Evolutionary conservation across 2,797 vertebrate species (phyloP), one percentile per base, ranked within the genome.

Genomic region (Percopsis omiscomaycus): DNA sequence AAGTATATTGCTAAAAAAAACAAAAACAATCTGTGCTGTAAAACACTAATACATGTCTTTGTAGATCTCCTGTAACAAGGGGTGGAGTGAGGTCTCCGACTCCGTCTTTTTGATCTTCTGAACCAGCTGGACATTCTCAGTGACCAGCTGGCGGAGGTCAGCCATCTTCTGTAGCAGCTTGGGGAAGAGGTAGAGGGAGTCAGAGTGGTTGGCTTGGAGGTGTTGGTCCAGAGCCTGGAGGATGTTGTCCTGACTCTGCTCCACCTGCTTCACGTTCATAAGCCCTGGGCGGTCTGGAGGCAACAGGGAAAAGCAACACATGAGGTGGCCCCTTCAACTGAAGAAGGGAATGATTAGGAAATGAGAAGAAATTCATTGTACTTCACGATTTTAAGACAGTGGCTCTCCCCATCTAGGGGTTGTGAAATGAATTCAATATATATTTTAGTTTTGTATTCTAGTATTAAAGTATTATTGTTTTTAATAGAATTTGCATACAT

Each of bases 131-230:
- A 94, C 96, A 0, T 99, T 95, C 85, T 99, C 98, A 0, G 98
- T 98, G 86, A 99, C 98, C 83, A 99, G 91, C 89, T 99, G 98
- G 77, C 98, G 91, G 71, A 99, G 93, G 90, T 99, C 98, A 0
- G 98, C 98, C 98, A 99, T 98, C 91, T 99, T 99, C 92, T 99
- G 97, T 87, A 99, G 94, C 89, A 98, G 93, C 89, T 98, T 98
- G 81, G 98, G 97, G 89, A 99, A 99, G 90, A 99, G 96, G 92
- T 98, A 97, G 86, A 93, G 90, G 48, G 94, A 94, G 59, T 98
- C 96, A 0, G 96, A 95, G 89, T 99, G 98, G 92, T 98, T 97
- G 73, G 90, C 89, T 78, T 96, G 96, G 70, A 99, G 91, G 82
- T 99, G 98, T 69, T 95, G 95, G 90, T 98, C 94, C 52, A 99